Evolutionary conservation across 2,113 vertebrate species (phyloP), one percentile per base, ranked within the genome.

Genomic region (Rattus rattus): DNA sequence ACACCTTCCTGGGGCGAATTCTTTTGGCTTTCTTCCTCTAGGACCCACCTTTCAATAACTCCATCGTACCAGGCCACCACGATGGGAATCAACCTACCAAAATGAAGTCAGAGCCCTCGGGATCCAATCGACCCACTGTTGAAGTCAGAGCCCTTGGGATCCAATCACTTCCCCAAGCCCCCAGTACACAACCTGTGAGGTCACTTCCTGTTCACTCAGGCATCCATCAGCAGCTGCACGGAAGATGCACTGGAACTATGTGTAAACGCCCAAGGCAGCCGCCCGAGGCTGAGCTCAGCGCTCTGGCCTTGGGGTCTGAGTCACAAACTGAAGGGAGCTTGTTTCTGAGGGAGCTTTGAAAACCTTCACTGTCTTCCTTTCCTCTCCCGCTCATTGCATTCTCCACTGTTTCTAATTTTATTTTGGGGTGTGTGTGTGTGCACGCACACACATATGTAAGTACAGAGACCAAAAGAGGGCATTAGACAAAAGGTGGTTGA

Each of bases 231-330:
- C 76, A 16, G 59, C 12, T 67, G 70, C 17, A 26, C 33, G 73
- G 79, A 61, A 91, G 36, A 59, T 24, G 59, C 6, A 14, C 69
- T 69, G 28, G 72, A 92, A 63, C n/a, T 88, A 24, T 81, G 88
- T 80, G 20, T 65, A n/a, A 76, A 43, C 24, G 39, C 72, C 65
- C 49, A 93, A 85, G 49, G 67, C 84, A 86, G 72, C 65, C 83
- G 79, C 86, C 67, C 36, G 14, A 28, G 17, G 43, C 70, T 54
- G 56, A 13, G 36, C 9, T 73, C 5, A 13, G n/a, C 13, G 26
- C 22, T 43, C 81, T 39, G 56, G 7, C 81, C 36, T 47, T 13
- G 39, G 59, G 59, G 26, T 4, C 26, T 20, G 59, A 39, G 61
- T 61, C 59, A 43, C 83, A 30, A 30, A 9, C 24, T 1, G 10